Percentiles rank a stretch among this genome's conserved stretches.
These are phyloP conservation scores for Allophyes oxyacanthae DNA, from an alignment of 2,888 invertebrate genomes.

Conservation along the genomic window DNA sequence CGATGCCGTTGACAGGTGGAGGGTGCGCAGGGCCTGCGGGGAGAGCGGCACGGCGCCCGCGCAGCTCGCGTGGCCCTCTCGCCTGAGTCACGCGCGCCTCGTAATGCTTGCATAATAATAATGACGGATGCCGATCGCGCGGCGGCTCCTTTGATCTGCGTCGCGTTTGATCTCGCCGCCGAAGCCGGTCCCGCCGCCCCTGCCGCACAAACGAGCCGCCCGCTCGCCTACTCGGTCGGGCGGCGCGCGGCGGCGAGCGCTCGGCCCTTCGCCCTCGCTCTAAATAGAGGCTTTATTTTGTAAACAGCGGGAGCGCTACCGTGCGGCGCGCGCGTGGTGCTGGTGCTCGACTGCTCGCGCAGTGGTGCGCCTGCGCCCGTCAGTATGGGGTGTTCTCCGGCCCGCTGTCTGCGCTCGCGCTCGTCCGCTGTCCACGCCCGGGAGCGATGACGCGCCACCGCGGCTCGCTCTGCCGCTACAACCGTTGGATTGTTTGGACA, in stretches of 20 bases:
- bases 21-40: constrained; percentile 66
- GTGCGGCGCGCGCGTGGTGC: constrained; percentile 69
- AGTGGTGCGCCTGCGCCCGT: constrained; percentile 74
- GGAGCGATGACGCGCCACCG: constrained; percentile 64
- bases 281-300: constrained; percentile 88
- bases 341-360: constrained; percentile 48
- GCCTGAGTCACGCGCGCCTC: constrained; percentile 88
- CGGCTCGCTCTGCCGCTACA: constrained; percentile 62
- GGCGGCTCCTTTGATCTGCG: constrained; percentile 88
- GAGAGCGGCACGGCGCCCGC: constrained; percentile 79
- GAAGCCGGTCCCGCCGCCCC: constrained; percentile 86
- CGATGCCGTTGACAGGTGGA: constrained; percentile 73
- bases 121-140: constrained; percentile 90
- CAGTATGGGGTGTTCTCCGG: constrained; percentile 84
- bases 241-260: constrained; percentile 79
- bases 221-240: constrained; percentile 87
- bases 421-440: constrained; percentile 55
- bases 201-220: constrained; percentile 87
- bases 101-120: constrained; percentile 90
- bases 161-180: constrained; percentile 87
- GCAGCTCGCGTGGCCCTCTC: constrained; percentile 87
- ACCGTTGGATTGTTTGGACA: constrained; percentile 78
- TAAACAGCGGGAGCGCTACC: constrained; percentile 87
- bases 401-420: constrained; percentile 61
- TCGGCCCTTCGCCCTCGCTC: constrained; percentile 87